Evolutionary conservation across 2,888 invertebrate species (phyloP).

Genomic region (Seladonia tumulorum): DNA sequence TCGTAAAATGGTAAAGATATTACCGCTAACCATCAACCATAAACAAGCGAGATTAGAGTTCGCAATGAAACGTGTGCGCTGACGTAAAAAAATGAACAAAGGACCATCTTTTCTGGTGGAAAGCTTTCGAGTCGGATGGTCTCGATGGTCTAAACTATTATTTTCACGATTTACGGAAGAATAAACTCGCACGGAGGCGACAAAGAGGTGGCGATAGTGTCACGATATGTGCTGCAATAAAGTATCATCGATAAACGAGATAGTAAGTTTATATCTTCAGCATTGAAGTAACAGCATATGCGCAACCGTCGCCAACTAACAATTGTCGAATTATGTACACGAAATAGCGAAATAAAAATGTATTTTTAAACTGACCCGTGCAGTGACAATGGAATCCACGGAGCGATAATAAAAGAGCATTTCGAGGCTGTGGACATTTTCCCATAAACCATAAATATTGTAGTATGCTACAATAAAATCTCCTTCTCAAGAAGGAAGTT

Average conservation of each 20-base stretch:
- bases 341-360: background rate
- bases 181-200: background rate
- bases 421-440: background rate
- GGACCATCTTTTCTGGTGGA: background rate
- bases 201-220: background rate
- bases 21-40: constrained; percentile 3
- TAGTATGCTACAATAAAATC: background rate
- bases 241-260: background rate
- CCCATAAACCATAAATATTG: background rate
- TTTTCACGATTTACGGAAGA: constrained; percentile 2
- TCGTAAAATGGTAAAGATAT: constrained; percentile 12
- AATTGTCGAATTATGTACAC: background rate
- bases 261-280: background rate
- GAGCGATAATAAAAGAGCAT: background rate
- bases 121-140: constrained; percentile 9
- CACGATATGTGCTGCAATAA: background rate
- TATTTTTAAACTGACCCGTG: background rate
- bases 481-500: background rate
- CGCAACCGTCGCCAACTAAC: background rate
- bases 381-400: background rate
- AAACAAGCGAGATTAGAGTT: constrained; percentile 9
- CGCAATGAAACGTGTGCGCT: background rate
- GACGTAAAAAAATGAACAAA: constrained; percentile 4
- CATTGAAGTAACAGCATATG: background rate
- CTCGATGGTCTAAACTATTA: constrained; percentile 2